These are phyloP conservation scores for Ciconia nigra DNA, from an alignment of 2,797 vertebrate genomes.

Conservation along the genomic window DNA sequence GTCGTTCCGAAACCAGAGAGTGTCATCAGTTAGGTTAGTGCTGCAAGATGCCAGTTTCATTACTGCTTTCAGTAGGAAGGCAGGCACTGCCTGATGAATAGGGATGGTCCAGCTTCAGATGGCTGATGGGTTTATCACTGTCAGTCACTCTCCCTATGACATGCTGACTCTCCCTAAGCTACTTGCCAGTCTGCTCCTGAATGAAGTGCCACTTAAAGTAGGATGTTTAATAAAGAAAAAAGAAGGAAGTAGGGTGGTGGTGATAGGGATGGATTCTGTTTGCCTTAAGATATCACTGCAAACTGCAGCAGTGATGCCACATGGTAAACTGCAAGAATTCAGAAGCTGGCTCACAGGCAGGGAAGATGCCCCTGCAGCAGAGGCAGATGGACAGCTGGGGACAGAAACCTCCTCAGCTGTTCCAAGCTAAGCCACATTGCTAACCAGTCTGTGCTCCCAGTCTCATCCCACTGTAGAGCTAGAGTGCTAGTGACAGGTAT, in stretches of 20 bases:
- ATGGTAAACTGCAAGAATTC: background rate
- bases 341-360: background rate
- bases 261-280: background rate
- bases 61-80: background rate
- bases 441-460: background rate
- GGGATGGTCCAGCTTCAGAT: background rate
- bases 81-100: background rate
- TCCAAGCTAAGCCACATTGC: background rate
- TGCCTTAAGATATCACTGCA: background rate
- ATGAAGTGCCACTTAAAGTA: background rate
- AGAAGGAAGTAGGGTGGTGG: background rate
- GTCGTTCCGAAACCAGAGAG: background rate
- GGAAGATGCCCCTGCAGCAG: background rate
- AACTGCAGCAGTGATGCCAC: background rate
- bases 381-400: background rate
- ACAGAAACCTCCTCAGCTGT: background rate
- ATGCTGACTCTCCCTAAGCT: background rate
- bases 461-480: background rate
- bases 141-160: background rate
- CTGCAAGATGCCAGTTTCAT: background rate
- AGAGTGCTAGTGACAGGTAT: background rate
- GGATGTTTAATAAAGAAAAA: background rate
- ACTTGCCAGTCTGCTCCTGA: background rate
- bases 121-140: background rate
- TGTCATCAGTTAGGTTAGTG: background rate